These are phyloP conservation scores for Zenarchopterus dispar DNA, from an alignment of 2,797 vertebrate species.

Conservation along the genomic window DNA sequence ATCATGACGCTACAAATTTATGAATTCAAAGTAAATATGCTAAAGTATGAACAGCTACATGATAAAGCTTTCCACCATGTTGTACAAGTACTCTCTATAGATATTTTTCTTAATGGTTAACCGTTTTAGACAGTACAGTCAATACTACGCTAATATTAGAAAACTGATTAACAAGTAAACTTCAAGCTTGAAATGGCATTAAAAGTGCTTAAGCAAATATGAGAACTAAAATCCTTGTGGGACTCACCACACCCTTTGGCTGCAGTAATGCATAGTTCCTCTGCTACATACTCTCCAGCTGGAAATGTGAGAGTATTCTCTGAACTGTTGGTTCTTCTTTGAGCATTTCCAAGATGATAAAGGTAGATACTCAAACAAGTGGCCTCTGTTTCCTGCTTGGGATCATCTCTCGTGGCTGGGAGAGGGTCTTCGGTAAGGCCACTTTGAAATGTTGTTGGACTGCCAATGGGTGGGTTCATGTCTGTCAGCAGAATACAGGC, in stretches of 20 bases:
- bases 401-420: slow-evolving; percentile 24
- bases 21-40: neutral
- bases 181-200: neutral
- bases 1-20: neutral
- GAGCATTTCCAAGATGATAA: slow-evolving; percentile 81
- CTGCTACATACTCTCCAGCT: slow-evolving; percentile 87
- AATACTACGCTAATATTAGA: neutral
- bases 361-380: slow-evolving; percentile 86
- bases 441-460: slow-evolving; percentile 70
- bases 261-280: slow-evolving; percentile 90
- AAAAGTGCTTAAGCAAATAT: neutral
- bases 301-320: slow-evolving; percentile 78
- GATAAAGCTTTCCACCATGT: rapidly evolving
- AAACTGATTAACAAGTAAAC: neutral
- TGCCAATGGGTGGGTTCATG: slow-evolving; percentile 79
- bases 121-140: neutral
- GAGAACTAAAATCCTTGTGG: slow-evolving; percentile 16
- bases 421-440: slow-evolving; percentile 60
- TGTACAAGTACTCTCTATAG: too few relatives aligned
- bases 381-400: slow-evolving; percentile 53
- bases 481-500: slow-evolving; percentile 88
- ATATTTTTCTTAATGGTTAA: too few relatives aligned
- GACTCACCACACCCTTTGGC: slow-evolving; percentile 92
- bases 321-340: slow-evolving; percentile 49
- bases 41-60: neutral